A percentile compares a stretch with the other conserved stretches of the same genome.
Conservation (phyloP, 2,797 vertebrate species). For the Tinamus major region DNA sequence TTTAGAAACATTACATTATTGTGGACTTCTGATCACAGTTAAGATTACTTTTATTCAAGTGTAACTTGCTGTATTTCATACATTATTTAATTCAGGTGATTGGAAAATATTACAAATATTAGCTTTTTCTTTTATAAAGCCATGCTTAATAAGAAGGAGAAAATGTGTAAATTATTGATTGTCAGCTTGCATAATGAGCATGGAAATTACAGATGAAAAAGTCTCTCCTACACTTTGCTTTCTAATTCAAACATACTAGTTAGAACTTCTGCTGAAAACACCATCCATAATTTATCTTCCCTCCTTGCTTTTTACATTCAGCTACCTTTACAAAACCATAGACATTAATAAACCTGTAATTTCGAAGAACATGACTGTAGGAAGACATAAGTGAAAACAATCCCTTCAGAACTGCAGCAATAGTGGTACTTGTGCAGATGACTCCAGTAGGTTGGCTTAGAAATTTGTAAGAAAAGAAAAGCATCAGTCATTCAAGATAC, state of each 20-base stretch:
- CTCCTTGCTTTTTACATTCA: background rate
- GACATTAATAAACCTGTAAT: background rate
- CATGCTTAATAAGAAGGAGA: background rate
- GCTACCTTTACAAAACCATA: background rate
- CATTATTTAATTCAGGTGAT: background rate
- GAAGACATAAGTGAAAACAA: background rate
- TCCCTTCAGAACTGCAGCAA: background rate
- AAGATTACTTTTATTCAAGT: background rate
- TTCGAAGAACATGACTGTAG: background rate
- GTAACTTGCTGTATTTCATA: background rate
- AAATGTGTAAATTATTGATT: background rate
- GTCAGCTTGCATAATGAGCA: background rate
- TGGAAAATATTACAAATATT: background rate
- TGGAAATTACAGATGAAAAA: background rate
- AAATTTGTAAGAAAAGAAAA: background rate
- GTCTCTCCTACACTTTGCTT: background rate
- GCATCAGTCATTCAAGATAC: rapidly evolving
- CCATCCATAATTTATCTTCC: background rate
- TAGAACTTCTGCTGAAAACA: background rate
- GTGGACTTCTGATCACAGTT: background rate
- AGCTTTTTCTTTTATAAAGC: background rate
- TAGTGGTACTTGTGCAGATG: background rate
- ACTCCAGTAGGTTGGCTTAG: background rate
- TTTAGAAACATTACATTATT: background rate
- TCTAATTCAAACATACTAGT: background rate